Evolutionary conservation across 2,888 invertebrate species (phyloP).

Genomic region (Dynastes tityus): DNA sequence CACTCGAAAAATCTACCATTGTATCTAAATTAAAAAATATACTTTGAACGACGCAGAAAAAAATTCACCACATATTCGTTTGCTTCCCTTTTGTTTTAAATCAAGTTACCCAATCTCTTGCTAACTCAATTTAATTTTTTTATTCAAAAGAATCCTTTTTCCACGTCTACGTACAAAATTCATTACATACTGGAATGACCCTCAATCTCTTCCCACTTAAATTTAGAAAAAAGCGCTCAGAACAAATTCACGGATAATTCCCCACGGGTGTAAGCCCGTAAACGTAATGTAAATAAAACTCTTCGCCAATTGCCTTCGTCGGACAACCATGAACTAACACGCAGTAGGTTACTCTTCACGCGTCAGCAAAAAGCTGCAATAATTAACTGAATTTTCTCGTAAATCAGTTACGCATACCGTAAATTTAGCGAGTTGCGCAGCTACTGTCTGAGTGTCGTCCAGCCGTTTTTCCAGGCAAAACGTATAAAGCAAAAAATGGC

Average conservation of each 20-base stretch:
- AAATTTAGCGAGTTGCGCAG: too few species aligned
- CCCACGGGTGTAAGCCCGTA: not conserved
- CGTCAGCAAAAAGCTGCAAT: not conserved
- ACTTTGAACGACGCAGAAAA: too few species aligned
- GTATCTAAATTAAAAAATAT: too few species aligned
- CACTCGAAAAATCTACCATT: too few species aligned
- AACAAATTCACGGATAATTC: not conserved
- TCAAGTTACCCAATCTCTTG: not conserved
- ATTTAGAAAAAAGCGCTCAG: not conserved
- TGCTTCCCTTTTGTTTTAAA: too few species aligned
- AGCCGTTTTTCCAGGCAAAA: not conserved
- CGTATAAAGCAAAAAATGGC: not conserved
- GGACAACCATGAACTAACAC: not conserved
- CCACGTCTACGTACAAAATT: not conserved
- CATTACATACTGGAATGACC: not conserved
- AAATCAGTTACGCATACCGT: slow-evolving; percentile 30
- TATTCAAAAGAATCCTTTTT: not conserved
- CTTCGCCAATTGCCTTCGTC: not conserved
- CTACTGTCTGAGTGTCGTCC: not conserved
- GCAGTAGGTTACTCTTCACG: not conserved
- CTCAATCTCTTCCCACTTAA: not conserved
- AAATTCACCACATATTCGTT: too few species aligned
- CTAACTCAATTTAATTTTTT: not conserved
- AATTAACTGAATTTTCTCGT: slow-evolving; percentile 31
- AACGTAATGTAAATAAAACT: not conserved